Evolutionary conservation across 2,888 invertebrate genomes (phyloP), one percentile per base, ranked within the genome.

Genomic region (Aromia moschata): DNA sequence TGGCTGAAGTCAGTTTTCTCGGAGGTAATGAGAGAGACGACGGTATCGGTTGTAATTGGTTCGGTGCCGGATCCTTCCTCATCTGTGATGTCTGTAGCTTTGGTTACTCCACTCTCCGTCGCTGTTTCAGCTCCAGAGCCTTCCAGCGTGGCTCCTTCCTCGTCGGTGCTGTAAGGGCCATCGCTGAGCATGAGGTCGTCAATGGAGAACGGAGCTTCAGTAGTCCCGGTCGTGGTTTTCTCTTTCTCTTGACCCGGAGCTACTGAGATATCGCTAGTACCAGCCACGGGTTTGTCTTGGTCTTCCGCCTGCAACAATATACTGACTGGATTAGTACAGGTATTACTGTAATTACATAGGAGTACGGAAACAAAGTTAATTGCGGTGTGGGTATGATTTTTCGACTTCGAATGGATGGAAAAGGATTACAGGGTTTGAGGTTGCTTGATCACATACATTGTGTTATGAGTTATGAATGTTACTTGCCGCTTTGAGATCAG

Each of bases 181-280:
- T 84, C 84, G 65, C 83, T 83, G 5, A 83, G 62, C 85, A 85
- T 85, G 0, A 84, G 64, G 36, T 84, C 83, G 33, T 84, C 84
- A 7, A 77, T 74, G 10, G 79, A 73, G 1, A 82, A 73, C 1
- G 81, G 71, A 2, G 79, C 73, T 57, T 79, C 77, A 7, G 77
- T 43, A 18, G 43, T 37, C 20, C 17, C 7, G 40, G 40, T 12
- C 47, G 57, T 16, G 18, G 20, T 1, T 40, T 49, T 14, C 17
- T 55, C 14, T 40, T 5, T 45, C 25, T 3, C 18, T 16, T n/a
- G n/a, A n/a, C n/a, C n/a, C n/a, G n/a, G n/a, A n/a, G n/a, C n/a
- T n/a, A n/a, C n/a, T n/a, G n/a, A n/a, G n/a, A n/a, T n/a, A n/a
- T n/a, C n/a, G n/a, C n/a, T n/a, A 12, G 14, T 36, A 25, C 20